Base-by-base conservation (phyloP, 2,888 invertebrate genomes). In the Catocala fraxini region DNA sequence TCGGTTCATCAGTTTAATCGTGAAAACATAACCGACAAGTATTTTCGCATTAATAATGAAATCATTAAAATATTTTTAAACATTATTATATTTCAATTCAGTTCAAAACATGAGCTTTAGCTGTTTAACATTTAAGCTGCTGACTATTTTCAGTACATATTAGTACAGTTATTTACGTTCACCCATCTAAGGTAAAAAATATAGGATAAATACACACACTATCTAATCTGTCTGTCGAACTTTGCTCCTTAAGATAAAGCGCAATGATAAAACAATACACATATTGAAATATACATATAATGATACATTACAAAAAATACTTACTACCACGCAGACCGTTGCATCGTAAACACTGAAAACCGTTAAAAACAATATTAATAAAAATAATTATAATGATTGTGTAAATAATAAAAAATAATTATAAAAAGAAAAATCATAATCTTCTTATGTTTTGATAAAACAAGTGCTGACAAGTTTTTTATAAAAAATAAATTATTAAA, bases 211-310 rank as follows among this genome's bases (percentile, higher is more conserved):
- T 75, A 64, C 53, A 53, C n/a, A 61, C 11, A 25, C 11, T 75
- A 77, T 77, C 79, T 77, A 56, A 76, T 78, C 77, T n/a, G 12
- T 4, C 1, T 33, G 42, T 13, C 62, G 77, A 78, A 73, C 77
- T 77, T 77, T 77, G 76, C 69, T 76, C 69, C 60, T 56, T 42
- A 49, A 42, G 77, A 79, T 77, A 78, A 65, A 7, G 39, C 49
- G 41, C 9, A 39, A 11, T 10, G 76, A 76, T 75, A 75, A 77
- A 60, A 73, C 15, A 65, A 74, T 65, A 62, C 63, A 63, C 67
- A 63, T 61, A 70, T 65, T 56, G 60, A 51, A 63, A 63, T 62
- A 67, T 65, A 60, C 52, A 59, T 25, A 47, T 55, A 71, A 75
- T 65, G 59, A 48, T 52, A 51, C 33, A 48, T 25, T 56, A 63